Evolutionary conservation across 1,140 invertebrate genomes (phyloP).

Genomic region (Drosophila bocki): DNA sequence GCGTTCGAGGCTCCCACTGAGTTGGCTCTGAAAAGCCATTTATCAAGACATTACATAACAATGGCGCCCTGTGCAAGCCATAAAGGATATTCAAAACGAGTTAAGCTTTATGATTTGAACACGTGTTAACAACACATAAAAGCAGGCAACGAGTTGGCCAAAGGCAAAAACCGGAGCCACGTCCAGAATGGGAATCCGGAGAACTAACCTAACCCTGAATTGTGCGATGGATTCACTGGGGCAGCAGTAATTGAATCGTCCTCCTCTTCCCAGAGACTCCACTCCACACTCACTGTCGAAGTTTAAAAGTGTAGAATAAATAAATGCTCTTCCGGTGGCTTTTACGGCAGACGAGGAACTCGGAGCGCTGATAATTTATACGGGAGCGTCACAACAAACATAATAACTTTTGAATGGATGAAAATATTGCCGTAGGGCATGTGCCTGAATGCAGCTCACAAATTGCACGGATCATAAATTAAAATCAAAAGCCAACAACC

Average conservation of each 20-base stretch:
- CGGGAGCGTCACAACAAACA: constrained; percentile 21
- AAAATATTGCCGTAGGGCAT: constrained; percentile 46
- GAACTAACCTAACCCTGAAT: constrained; percentile 30
- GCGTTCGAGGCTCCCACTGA: constrained; percentile 13
- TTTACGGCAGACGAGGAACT: not conserved
- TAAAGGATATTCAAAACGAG: constrained; percentile 69
- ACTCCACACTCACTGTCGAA: not conserved
- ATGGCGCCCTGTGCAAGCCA: constrained; percentile 34
- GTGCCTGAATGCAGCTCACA: constrained; percentile 37
- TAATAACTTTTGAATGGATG: constrained; percentile 40
- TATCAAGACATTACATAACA: constrained; percentile 70
- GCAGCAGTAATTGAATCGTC: constrained; percentile 32
- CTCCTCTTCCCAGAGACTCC: not conserved
- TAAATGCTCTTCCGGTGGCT: constrained; percentile 4
- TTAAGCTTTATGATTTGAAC: constrained; percentile 63
- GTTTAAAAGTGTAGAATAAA: constrained; percentile 13
- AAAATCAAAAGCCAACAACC: constrained; percentile 47
- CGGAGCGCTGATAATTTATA: constrained; percentile 13
- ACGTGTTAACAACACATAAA: constrained; percentile 69
- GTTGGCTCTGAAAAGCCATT: constrained; percentile 54
- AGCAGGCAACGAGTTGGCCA: constrained; percentile 28
- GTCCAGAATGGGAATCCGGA: constrained; percentile 2
- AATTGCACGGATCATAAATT: constrained; percentile 66
- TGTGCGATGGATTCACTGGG: constrained; percentile 35
- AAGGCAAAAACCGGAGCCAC: constrained; percentile 4